These are phyloP conservation scores for Oreotragus oreotragus DNA, from an alignment of 2,113 vertebrate genomes.

Conservation along the genomic window DNA sequence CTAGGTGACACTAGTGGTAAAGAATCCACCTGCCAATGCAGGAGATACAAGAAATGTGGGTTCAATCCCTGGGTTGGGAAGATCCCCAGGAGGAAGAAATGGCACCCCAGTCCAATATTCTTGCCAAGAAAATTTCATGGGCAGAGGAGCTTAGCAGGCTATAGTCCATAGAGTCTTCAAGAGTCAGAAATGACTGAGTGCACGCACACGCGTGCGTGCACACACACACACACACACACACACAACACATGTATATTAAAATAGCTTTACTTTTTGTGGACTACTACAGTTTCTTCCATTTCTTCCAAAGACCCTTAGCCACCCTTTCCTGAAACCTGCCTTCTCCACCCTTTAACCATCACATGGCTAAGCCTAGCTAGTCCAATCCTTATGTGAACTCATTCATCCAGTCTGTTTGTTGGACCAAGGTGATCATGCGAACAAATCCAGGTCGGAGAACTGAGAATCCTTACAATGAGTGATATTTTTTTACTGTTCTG, in stretches of 20 bases:
- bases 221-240: not conserved
- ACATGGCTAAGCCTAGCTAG: not conserved
- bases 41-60: not conserved
- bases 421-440: too few species aligned
- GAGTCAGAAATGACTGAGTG: not conserved
- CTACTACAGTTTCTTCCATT: not conserved
- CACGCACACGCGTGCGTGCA: fast-evolving
- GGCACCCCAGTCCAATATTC: not conserved
- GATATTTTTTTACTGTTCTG: not conserved
- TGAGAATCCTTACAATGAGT: not conserved
- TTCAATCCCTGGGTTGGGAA: not conserved
- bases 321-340: not conserved
- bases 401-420: not conserved
- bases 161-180: not conserved
- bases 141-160: not conserved
- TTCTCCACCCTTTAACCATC: not conserved
- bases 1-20: not conserved
- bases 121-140: not conserved
- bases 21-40: not conserved
- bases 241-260: not conserved
- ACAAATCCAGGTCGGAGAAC: not conserved
- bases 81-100: not conserved
- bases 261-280: not conserved
- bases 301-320: not conserved
- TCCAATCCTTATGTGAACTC: not conserved